phyloP scores from a whole-genome alignment of 1,140 invertebrate species.

The Drosophila sp. region DNA sequence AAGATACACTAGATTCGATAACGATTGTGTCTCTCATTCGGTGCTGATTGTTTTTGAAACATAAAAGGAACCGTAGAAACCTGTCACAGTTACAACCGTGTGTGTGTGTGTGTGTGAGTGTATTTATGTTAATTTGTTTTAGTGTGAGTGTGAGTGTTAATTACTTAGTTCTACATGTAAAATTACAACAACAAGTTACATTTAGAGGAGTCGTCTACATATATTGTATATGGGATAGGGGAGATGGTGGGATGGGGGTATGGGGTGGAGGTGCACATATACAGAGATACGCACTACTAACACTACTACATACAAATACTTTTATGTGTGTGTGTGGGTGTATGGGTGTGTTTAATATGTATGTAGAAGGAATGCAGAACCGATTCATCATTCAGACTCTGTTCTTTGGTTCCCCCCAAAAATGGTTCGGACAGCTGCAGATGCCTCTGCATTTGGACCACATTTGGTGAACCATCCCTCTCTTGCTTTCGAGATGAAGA shows the following conservation, averaged over 20 bases:
- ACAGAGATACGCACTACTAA: conserved; percentile 59
- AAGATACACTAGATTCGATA: conserved; percentile 48
- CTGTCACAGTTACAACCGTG: conserved; percentile 73
- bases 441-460: not conserved
- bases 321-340: conserved; percentile 44
- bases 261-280: conserved; percentile 39
- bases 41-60: conserved; percentile 60
- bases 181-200: conserved; percentile 78
- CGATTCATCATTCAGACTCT: conserved; percentile 10
- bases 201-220: conserved; percentile 69
- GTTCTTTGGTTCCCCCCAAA: not conserved
- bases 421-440: not conserved
- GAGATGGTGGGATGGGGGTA: too few species aligned
- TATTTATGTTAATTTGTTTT: conserved; percentile 6
- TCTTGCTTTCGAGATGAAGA: conserved; percentile 14
- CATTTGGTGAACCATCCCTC: not conserved
- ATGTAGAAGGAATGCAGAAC: conserved; percentile 14
- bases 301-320: conserved; percentile 76
- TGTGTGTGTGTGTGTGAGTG: conserved; percentile 31
- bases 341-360: conserved; percentile 2
- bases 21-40: conserved; percentile 57
- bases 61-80: conserved; percentile 74
- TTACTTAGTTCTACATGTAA: conserved; percentile 73
- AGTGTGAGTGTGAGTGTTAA: conserved; percentile 33
- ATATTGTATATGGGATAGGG: conserved; percentile 26